These are phyloP conservation scores for Achatina immaculata DNA, from an alignment of 1,140 invertebrate species.

Conservation along the genomic window DNA sequence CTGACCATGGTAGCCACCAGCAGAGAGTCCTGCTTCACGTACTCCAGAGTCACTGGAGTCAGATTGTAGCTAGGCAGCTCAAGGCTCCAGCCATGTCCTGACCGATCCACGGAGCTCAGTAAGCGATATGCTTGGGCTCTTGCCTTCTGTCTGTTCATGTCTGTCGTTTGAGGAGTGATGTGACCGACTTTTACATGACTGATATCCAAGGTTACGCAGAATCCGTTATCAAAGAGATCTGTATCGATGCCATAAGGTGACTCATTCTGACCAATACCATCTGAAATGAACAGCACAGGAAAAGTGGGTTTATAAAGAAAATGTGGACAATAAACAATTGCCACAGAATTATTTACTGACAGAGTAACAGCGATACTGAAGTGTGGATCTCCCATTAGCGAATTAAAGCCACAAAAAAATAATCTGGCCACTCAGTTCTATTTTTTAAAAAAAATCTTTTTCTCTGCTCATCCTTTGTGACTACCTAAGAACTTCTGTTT, in stretches of 20 bases:
- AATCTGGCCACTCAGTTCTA: no score
- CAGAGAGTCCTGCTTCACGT: slow-evolving; percentile 61
- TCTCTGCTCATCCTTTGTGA: no score
- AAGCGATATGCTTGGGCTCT: not conserved
- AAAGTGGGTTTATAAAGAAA: no score
- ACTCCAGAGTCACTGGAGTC: slow-evolving; percentile 64
- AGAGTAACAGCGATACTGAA: no score
- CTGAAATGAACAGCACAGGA: slow-evolving; percentile 47
- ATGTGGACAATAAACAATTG: no score
- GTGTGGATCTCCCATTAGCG: no score
- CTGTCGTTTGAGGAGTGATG: not conserved
- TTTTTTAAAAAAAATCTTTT: no score
- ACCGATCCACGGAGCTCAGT: slow-evolving; percentile 4
- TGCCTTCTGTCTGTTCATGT: not conserved
- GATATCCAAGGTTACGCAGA: slow-evolving; percentile 51
- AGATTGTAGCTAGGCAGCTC: slow-evolving; percentile 41
- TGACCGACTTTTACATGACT: slow-evolving; percentile 21
- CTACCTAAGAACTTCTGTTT: no score
- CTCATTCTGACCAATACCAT: slow-evolving; percentile 51
- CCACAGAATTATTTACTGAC: no score
- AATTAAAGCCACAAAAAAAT: no score
- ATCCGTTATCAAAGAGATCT: slow-evolving; percentile 42
- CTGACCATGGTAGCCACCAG: slow-evolving; percentile 66
- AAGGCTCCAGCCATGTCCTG: slow-evolving; percentile 15
- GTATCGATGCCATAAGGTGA: slow-evolving; percentile 53